Percentiles rank a stretch among this genome's conserved stretches.
These are phyloP conservation scores for Drosophila suzukii DNA, from an alignment of 1,140 invertebrate genomes.

Conservation along the genomic window DNA sequence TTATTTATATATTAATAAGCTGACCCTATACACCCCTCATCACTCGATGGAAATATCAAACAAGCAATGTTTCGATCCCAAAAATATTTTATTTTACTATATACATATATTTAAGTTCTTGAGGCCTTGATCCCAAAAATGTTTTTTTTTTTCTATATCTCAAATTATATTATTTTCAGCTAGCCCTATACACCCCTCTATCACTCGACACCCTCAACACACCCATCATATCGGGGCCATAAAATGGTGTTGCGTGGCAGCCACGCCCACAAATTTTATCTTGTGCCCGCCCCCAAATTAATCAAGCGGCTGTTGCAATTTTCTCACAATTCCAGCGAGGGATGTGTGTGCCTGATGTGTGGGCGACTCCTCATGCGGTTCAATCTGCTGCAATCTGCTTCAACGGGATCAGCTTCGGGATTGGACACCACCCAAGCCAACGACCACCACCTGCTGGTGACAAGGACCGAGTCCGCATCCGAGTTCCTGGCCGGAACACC, in stretches of 20 bases:
- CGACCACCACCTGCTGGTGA: conserved; percentile 52
- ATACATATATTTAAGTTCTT: no score
- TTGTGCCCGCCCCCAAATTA: conserved; percentile 70
- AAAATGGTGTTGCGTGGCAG: conserved; percentile 66
- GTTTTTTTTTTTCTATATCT: no score
- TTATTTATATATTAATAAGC: no score
- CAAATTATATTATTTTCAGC: background rate
- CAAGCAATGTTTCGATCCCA: no score
- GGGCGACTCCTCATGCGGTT: conserved; percentile 13
- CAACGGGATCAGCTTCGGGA: conserved; percentile 37
- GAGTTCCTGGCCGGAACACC: conserved; percentile 10
- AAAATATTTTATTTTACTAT: no score
- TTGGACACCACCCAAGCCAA: conserved; percentile 24
- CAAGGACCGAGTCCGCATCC: conserved; percentile 24
- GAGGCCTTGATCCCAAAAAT: no score
- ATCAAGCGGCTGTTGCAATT: conserved; percentile 79
- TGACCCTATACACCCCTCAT: no score
- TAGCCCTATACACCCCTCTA: background rate
- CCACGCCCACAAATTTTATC: conserved; percentile 75
- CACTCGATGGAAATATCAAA: no score
- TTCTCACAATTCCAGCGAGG: conserved; percentile 21
- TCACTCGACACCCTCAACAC: conserved; percentile 2
- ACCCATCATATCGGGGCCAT: conserved; percentile 17
- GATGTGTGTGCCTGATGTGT: conserved; percentile 1
- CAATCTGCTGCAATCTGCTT: conserved; percentile 43